phyloP scores from a whole-genome alignment of 2,888 invertebrate genomes.

The Perizoma flavofasciatum region DNA sequence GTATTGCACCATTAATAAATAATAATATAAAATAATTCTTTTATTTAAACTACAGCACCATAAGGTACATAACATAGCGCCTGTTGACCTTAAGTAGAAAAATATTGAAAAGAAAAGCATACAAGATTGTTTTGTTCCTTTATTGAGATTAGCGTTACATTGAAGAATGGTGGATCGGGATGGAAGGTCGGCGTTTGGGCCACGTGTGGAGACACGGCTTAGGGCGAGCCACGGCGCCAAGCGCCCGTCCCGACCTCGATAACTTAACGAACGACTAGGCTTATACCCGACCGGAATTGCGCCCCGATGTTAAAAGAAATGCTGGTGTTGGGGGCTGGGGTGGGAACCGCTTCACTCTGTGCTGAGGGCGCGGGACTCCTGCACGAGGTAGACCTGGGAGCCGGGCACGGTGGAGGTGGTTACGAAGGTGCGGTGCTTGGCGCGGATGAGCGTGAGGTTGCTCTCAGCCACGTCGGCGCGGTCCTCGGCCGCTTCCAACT shows the following conservation, averaged over 20 bases:
- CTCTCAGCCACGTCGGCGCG: conserved; percentile 97
- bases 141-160: conserved; percentile 72
- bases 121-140: conserved; percentile 69
- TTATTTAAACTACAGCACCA: conserved; percentile 76
- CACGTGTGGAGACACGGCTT: conserved; percentile 73
- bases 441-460: conserved; percentile 96
- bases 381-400: conserved; percentile 95
- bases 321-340: conserved; percentile 67
- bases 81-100: conserved; percentile 73
- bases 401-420: conserved; percentile 97
- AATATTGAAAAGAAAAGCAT: conserved; percentile 78
- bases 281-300: conserved; percentile 81
- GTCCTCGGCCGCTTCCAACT: conserved; percentile 98
- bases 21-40: conserved; percentile 80
- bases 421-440: conserved; percentile 99
- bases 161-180: conserved; percentile 54
- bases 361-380: conserved; percentile 90
- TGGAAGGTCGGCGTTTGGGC: conserved; percentile 72
- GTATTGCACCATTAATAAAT: conserved; percentile 80
- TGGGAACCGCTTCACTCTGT: conserved; percentile 63
- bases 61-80: conserved; percentile 65
- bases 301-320: conserved; percentile 75
- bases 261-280: conserved; percentile 79
- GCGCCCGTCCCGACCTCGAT: conserved; percentile 72
- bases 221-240: conserved; percentile 74